A percentile compares a stretch with the other conserved stretches of the same genome.
phyloP scores from a whole-genome alignment of 2,113 vertebrate genomes.

The Varanus salvator region DNA sequence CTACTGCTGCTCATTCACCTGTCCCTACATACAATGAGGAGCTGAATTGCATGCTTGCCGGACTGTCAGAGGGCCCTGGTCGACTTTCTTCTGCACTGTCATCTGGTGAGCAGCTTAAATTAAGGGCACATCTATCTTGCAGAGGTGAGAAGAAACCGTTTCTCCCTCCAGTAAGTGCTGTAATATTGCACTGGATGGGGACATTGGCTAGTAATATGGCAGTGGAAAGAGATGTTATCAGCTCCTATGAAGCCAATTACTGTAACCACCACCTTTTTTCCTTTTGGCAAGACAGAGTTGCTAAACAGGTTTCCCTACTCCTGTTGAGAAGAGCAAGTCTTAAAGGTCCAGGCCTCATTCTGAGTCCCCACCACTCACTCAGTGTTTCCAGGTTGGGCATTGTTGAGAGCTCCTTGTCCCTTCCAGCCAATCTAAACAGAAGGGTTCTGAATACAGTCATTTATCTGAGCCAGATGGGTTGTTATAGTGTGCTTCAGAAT shows the following conservation, averaged over 20 bases:
- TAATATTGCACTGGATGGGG: background rate
- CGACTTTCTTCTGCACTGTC: background rate
- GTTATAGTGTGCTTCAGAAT: too few species aligned
- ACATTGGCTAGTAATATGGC: fast-evolving
- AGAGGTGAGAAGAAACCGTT: background rate
- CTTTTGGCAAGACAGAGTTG: background rate
- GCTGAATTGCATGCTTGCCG: background rate
- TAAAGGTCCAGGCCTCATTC: background rate
- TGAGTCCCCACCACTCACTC: background rate
- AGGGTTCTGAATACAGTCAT: too few species aligned
- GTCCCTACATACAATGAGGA: background rate
- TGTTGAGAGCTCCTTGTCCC: too few species aligned
- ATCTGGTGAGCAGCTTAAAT: background rate
- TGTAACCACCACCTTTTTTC: background rate
- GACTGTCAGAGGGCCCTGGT: background rate
- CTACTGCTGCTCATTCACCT: too few species aligned
- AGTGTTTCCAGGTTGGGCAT: background rate
- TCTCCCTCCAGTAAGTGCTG: background rate
- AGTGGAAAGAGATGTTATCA: background rate
- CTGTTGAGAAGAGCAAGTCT: background rate
- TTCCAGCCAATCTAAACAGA: too few species aligned
- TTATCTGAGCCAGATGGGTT: too few species aligned
- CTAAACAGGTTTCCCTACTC: background rate
- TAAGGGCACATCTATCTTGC: background rate
- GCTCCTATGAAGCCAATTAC: background rate